phyloP scores from a whole-genome alignment of 2,888 invertebrate species.

The Diarsia rubi region DNA sequence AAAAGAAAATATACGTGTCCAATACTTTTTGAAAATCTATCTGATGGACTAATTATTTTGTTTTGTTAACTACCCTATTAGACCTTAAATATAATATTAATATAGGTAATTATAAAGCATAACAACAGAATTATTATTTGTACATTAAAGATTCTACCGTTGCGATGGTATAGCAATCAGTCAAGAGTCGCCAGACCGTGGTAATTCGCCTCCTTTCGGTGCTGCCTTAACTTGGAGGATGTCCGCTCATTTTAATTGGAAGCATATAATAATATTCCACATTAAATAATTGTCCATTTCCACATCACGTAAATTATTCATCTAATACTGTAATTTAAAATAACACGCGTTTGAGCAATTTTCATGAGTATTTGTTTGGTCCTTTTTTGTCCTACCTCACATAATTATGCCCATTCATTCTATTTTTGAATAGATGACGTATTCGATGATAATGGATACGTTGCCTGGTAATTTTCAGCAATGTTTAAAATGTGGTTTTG shows the following conservation, averaged over 20 bases:
- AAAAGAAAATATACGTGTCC: no score
- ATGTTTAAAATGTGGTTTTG: neutral
- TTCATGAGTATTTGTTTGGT: neutral
- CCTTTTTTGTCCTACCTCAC: constrained; percentile 29
- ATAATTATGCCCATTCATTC: constrained; percentile 28
- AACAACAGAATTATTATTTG: constrained; percentile 20
- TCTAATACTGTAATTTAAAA: constrained; percentile 9
- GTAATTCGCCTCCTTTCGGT: constrained; percentile 55
- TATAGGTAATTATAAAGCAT: no score
- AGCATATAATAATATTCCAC: constrained; percentile 42
- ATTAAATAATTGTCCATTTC: constrained; percentile 55
- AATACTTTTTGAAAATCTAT: no score
- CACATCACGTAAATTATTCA: constrained; percentile 29
- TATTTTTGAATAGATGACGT: constrained; percentile 20
- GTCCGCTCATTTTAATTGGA: constrained; percentile 63
- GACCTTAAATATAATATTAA: no score
- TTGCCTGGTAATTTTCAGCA: constrained; percentile 3
- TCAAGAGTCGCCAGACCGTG: constrained; percentile 58
- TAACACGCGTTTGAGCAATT: constrained; percentile 30
- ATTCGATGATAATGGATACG: constrained; percentile 12
- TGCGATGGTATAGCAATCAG: constrained; percentile 45
- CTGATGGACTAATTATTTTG: no score
- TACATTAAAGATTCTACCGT: constrained; percentile 35
- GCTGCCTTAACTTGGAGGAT: constrained; percentile 56
- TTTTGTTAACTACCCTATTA: no score